Evolutionary conservation across 2,113 vertebrate genomes (phyloP).

Genomic region (Phaethornis superciliosus): DNA sequence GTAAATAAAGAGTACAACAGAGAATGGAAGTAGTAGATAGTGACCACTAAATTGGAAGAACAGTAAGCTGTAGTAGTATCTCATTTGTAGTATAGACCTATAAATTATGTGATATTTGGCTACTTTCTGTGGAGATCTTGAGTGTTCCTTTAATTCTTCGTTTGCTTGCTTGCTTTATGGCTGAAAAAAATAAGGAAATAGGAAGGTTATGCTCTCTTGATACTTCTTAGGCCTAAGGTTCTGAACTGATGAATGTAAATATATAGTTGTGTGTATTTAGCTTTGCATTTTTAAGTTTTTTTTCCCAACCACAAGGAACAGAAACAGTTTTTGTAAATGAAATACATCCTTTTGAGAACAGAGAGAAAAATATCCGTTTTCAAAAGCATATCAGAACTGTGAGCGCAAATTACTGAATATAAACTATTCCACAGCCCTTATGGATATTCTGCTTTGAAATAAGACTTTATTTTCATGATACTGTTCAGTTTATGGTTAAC

Average conservation of each 20-base stretch:
- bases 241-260: neutral
- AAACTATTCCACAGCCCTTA: neutral
- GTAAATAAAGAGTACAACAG: neutral
- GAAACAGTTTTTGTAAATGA: neutral
- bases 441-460: neutral
- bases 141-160: neutral
- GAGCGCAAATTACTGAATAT: neutral
- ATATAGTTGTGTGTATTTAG: neutral
- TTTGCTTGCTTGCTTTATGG: neutral
- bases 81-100: neutral
- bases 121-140: neutral
- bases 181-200: neutral
- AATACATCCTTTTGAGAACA: neutral
- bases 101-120: neutral
- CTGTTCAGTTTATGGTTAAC: neutral
- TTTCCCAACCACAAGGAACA: neutral
- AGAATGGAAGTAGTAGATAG: neutral
- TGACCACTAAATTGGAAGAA: neutral
- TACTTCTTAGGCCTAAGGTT: neutral
- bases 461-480: neutral
- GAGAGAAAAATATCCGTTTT: neutral
- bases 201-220: neutral
- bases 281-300: constrained; percentile 26
- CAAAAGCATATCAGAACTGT: neutral
- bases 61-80: neutral